These are phyloP conservation scores for Cyclopterus lumpus DNA, from an alignment of 2,797 vertebrate genomes.

Conservation along the genomic window DNA sequence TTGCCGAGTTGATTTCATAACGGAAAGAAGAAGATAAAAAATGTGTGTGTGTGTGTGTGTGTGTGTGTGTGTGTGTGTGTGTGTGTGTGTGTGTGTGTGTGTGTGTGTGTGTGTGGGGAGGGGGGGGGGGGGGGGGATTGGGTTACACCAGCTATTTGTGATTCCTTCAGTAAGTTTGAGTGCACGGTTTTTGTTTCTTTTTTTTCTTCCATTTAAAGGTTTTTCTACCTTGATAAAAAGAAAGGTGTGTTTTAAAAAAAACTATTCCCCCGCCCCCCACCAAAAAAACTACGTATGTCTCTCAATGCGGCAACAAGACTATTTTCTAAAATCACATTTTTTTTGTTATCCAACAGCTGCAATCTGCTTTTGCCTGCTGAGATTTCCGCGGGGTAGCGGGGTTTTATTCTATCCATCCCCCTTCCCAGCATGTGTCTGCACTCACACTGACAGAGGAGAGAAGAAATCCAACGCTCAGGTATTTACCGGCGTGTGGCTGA, in stretches of 20 bases:
- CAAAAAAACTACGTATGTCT: constrained; percentile 26
- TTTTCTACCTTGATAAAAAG: constrained; percentile 23
- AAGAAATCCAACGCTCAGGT: constrained; percentile 25
- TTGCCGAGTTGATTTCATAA: constrained; percentile 9
- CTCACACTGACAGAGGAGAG: constrained; percentile 43
- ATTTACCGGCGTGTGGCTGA: constrained; percentile 33
- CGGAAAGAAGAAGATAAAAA: background rate
- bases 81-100: too few species aligned
- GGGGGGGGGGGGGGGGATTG: too few species aligned
- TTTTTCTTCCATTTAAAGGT: background rate
- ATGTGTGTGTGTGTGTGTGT: too few species aligned
- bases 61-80: too few species aligned
- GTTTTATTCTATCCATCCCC: constrained; percentile 63
- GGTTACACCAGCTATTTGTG: background rate
- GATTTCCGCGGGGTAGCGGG: constrained; percentile 67
- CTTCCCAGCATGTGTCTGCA: constrained; percentile 22
- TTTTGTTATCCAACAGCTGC: constrained; percentile 65
- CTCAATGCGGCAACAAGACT: constrained; percentile 45
- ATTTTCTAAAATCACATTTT: constrained; percentile 64
- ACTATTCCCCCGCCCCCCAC: background rate
- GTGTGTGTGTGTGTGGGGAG: too few species aligned
- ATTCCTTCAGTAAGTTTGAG: constrained; percentile 6
- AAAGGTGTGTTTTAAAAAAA: constrained; percentile 22
- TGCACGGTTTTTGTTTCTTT: background rate
- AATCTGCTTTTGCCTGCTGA: constrained; percentile 72